Evolutionary conservation across 2,888 invertebrate species (phyloP).

Genomic region (Mimachlamys varia): DNA sequence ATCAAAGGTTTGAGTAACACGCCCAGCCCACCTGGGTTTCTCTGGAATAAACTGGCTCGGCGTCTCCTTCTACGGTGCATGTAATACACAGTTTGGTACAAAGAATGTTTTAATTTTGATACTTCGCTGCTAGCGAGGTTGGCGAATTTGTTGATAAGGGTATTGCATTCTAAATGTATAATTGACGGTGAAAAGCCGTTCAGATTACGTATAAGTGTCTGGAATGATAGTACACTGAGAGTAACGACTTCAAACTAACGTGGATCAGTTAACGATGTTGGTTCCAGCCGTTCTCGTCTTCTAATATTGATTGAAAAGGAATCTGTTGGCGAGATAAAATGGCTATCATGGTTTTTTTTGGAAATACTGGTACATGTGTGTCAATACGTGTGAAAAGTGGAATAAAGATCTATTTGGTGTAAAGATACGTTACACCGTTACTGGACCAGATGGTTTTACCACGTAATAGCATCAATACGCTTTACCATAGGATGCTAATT

Average conservation of each 20-base stretch:
- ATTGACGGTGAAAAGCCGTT: conserved; percentile 11
- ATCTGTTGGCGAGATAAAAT: neutral
- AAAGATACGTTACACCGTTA: neutral
- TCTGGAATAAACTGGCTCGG: neutral
- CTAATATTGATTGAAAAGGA: neutral
- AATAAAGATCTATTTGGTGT: neutral
- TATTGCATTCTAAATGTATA: conserved; percentile 16
- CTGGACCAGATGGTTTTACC: no score
- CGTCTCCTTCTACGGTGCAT: neutral
- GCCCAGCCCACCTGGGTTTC: neutral
- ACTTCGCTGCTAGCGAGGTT: neutral
- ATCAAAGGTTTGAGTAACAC: neutral
- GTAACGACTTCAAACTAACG: neutral
- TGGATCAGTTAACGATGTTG: neutral
- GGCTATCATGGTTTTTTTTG: neutral
- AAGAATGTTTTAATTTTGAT: conserved; percentile 10
- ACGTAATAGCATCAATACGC: no score
- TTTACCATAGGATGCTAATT: no score
- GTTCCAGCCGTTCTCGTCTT: neutral
- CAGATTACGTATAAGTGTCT: neutral
- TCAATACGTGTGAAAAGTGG: neutral
- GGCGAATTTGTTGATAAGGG: conserved; percentile 6
- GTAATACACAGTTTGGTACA: neutral
- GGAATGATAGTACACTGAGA: neutral
- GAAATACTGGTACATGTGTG: neutral